Conservation (phyloP, 1,140 invertebrate species). For the Eumaeus atala region DNA sequence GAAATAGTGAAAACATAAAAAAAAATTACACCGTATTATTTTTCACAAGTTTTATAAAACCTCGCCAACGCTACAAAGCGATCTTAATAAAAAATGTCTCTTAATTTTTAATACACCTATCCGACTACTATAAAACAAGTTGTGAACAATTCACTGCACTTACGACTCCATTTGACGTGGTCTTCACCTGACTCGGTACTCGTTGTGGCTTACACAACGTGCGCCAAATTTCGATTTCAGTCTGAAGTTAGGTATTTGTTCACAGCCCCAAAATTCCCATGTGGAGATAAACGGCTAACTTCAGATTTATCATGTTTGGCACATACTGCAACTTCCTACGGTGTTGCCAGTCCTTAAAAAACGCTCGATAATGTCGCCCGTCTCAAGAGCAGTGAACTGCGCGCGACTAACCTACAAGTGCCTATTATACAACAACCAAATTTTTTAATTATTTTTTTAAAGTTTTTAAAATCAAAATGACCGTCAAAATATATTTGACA, state of each 20-base stretch:
- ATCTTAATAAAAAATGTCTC: conserved; percentile 40
- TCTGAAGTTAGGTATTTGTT: too few species aligned
- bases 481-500: conserved; percentile 29
- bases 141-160: conserved; percentile 2
- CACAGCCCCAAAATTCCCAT: too few species aligned
- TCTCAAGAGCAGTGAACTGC: conserved; percentile 1
- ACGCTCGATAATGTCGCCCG: neutral
- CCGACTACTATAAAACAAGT: conserved; percentile 34
- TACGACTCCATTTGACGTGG: neutral
- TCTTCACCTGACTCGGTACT: neutral
- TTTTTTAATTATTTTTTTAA: conserved; percentile 30
- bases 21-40: conserved; percentile 36
- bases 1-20: conserved; percentile 21
- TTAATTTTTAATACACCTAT: conserved; percentile 42
- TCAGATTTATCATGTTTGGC: too few species aligned
- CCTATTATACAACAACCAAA: conserved; percentile 56
- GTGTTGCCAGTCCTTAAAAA: neutral
- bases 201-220: too few species aligned
- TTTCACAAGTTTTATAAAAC: conserved; percentile 20
- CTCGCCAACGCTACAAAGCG: conserved; percentile 29
- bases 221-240: too few species aligned
- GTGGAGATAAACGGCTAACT: too few species aligned
- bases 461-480: conserved; percentile 24
- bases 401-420: conserved; percentile 23
- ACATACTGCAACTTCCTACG: too few species aligned